Base-by-base conservation (phyloP, 2,888 invertebrate species). In the Polietes domitor region DNA sequence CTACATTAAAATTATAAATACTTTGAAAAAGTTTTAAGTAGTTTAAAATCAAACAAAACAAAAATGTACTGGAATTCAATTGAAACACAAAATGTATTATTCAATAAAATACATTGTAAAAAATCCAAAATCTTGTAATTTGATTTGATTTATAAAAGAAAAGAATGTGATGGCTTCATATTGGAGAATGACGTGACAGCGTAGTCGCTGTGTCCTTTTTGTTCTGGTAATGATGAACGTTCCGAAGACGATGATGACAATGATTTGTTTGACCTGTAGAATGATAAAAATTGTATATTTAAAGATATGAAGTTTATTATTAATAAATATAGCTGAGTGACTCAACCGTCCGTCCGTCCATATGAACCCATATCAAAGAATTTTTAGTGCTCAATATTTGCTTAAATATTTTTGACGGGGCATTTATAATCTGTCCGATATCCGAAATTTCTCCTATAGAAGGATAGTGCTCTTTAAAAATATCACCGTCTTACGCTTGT, bases 21-120 rank as follows among this genome's bases (percentile, higher is more conserved):
- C 81, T 78, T 76, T 81, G 32, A 70, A 79, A 79, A 81, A 76
- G 77, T 81, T 81, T 80, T 78, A 81, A 78, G 76, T 84, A 81
- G 73, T 80, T 73, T 84, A 81, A 81, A 76, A 75, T 43, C 21
- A 63, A 37, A 72, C 17, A 65, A 32, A 37, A 43, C 26, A 76
- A 74, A 55, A 43, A 19, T 41, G 68, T 61, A 68, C 21, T 68
- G 43, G 43, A 68, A 43, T 68, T 68, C 15, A 47, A 77, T 26
- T 71, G 58, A 37, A 71, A 83, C n/a, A 76, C n/a, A 4, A 80
- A 81, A 58, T 68, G 37, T 41, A 75, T n/a, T n/a, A n/a, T 65
- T 70, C 37, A 79, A 75, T 73, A 70, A 73, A 70, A 68, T 77
- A 70, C 55, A 80, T 47, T 68, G 15, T 43, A 61, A 74, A 74